Base-by-base conservation (phyloP, 2,888 invertebrate genomes). In the Chrysolina haemoptera region DNA sequence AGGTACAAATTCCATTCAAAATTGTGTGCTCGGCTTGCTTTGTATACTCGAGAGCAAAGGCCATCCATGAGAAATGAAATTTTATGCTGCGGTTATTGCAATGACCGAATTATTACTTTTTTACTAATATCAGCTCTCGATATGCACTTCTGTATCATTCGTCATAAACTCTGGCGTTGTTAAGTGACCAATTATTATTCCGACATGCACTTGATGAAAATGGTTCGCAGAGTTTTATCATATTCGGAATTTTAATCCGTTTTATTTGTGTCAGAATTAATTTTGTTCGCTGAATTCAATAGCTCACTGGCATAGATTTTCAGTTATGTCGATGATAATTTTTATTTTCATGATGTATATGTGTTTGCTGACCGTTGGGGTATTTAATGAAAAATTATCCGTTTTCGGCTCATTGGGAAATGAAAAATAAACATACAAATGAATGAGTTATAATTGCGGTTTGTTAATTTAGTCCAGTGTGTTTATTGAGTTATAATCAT, bases 41-140 rank as follows among this genome's bases (percentile, higher is more conserved):
- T 65, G 65, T 46, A 46, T 20, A 59, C 65, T 27, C 27, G 48
- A 27, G 48, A 14, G 43, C 63, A 63, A 43, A 41, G 63, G 41
- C 70, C 48, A 22, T 70, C 46, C 16, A 41, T 18, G 59, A 66
- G 59, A 59, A 66, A 66, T 46, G 65, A 71, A 71, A 71, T 66
- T 71, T 71, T 48, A 66, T 71, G 64, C 66, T 64, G 71, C 55
- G 71, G 71, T 64, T 22, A 27, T 27, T 41, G 40, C 59, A 71
- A 71, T 71, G 46, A 71, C n/a, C 62, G 43, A 43, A 59, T 43
- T 22, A 35, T 71, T 66, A 59, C 66, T 71, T 65, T 65, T 55
- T 62, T 62, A 46, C 20, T 66, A 66, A 40, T 59, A 66, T 62
- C 22, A 65, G 65, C 70, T 71, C 53, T 62, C 65, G 65, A 59